Evolutionary conservation across 2,888 invertebrate genomes (phyloP).

Genomic region (Perdita meconis): DNA sequence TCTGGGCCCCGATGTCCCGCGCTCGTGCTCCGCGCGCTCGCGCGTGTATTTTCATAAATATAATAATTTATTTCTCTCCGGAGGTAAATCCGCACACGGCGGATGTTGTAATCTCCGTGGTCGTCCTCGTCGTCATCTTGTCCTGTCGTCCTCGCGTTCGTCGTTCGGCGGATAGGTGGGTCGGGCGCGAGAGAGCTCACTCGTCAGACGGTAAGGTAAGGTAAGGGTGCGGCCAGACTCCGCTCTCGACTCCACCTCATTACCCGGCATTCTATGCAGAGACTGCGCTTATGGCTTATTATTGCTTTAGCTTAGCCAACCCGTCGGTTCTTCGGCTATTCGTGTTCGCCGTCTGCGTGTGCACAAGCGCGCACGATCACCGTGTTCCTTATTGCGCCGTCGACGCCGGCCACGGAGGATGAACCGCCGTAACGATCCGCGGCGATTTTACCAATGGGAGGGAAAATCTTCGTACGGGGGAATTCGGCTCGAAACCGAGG

Average conservation of each 20-base stretch:
- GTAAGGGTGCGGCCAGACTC: conserved; percentile 83
- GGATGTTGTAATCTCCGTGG: conserved; percentile 74
- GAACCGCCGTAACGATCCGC: neutral
- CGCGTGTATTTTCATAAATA: conserved; percentile 74
- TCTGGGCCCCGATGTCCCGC: neutral
- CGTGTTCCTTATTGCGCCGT: neutral
- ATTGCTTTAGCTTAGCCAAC: conserved; percentile 81
- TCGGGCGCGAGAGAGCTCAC: conserved; percentile 63
- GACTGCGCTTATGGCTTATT: conserved; percentile 84
- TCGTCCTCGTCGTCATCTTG: conserved; percentile 53
- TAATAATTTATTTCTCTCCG: conserved; percentile 75
- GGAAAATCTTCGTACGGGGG: too few species aligned
- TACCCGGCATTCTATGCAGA: conserved; percentile 84
- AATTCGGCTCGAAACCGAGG: too few species aligned
- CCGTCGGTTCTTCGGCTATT: conserved; percentile 69
- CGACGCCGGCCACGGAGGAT: neutral
- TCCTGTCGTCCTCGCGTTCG: conserved; percentile 48
- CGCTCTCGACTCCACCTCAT: conserved; percentile 84
- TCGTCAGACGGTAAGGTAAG: conserved; percentile 75
- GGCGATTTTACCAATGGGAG: neutral
- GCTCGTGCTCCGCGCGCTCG: neutral
- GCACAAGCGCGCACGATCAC: conserved; percentile 11
- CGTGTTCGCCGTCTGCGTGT: conserved; percentile 58
- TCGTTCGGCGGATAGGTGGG: conserved; percentile 73
- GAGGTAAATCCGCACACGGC: conserved; percentile 69